Base-by-base conservation (phyloP, 2,113 vertebrate genomes). In the Crocuta crocuta region DNA sequence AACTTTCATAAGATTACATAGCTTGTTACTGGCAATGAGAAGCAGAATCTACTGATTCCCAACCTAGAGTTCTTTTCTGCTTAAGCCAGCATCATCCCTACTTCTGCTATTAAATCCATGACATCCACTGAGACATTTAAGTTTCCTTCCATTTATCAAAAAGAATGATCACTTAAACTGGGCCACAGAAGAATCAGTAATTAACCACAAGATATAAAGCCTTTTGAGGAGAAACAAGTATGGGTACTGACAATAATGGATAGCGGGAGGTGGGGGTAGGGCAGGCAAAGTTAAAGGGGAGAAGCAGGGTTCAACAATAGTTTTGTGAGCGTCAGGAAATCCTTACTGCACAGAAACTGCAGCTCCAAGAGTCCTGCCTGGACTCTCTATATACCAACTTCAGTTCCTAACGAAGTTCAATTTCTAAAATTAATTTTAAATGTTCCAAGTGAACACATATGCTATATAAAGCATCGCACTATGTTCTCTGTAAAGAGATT, bases 391-490 rank as follows among this genome's bases (percentile, higher is more conserved):
- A 89, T 33, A 70, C 23, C 26, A 17, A 85, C 33, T 26, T 78
- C 74, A 83, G 21, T 90, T 90, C 89, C 79, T 86, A 33, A 95
- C 2, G 8, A 61, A 61, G 21, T 26, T 78, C 80, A 83, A 24
- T 90, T 90, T 92, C 79, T 85, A 33, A 95, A 85, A 58, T 88
- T 83, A 89, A 86, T 33, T 68, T 79, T 76, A 84, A 95, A 87
- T 68, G n/a, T 35, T 91, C 90, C 58, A 53, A 73, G 50, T 81
- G 39, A 80, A 82, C 16, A 76, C 21, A 13, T 9, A 83, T 50
- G 7, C 50, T 73, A 50, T 13, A 28, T 21, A 23, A 89, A 74
- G n/a, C 63, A 91, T 0, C 93, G 17, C 63, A 78, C 28, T 83
- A 84, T 33, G 28, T 76, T 91, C 83, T 89, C 55, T 85, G 23